Evolutionary conservation across 2,888 invertebrate species (phyloP).

Genomic region (Cerastis rubricosa): DNA sequence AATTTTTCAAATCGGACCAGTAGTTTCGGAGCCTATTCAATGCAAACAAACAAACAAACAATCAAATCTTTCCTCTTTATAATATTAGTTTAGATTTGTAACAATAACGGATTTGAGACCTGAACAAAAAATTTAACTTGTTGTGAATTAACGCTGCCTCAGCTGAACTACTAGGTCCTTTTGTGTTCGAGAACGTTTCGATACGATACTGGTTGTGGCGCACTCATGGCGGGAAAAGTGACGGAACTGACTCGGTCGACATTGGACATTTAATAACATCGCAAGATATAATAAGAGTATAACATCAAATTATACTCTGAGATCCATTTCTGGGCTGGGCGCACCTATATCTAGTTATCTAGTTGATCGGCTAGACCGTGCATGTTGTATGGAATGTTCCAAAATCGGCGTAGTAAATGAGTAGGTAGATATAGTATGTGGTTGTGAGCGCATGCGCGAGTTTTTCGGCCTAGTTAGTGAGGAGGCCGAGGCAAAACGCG

Average conservation of each 20-base stretch:
- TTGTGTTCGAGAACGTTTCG: neutral
- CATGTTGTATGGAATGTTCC: conserved; percentile 22
- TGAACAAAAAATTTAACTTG: neutral
- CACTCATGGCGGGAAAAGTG: neutral
- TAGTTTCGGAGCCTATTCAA: too few species aligned
- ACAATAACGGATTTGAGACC: neutral
- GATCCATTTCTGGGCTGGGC: neutral
- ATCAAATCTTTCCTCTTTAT: too few species aligned
- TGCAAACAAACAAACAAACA: too few species aligned
- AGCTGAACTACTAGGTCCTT: neutral
- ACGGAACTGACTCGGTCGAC: neutral
- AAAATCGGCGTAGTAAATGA: conserved; percentile 26
- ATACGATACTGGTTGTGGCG: neutral
- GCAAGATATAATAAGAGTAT: neutral
- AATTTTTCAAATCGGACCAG: too few species aligned
- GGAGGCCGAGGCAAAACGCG: conserved; percentile 68
- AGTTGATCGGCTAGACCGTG: neutral
- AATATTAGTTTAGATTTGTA: too few species aligned
- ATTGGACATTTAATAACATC: neutral
- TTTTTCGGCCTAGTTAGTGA: conserved; percentile 84
- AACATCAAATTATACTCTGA: neutral
- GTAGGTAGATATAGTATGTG: conserved; percentile 29
- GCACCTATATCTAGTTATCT: neutral
- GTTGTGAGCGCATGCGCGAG: conserved; percentile 79
- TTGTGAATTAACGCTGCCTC: neutral